These are phyloP conservation scores for Climacteris rufus DNA, from an alignment of 2,113 vertebrate genomes.

Conservation along the genomic window DNA sequence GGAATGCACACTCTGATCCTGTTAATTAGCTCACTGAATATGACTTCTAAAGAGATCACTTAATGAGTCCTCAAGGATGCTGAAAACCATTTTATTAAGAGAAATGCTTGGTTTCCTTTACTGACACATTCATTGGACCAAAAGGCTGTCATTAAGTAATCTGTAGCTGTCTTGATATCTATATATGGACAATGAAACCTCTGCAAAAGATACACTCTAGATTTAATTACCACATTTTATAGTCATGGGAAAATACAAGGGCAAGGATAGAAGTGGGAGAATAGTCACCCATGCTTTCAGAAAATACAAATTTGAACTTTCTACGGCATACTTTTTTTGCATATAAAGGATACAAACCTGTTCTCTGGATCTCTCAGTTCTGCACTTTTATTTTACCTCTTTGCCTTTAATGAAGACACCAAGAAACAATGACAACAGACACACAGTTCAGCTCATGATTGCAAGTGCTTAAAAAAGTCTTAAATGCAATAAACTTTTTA, in stretches of 20 bases:
- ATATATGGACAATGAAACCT: neutral
- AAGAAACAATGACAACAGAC: neutral
- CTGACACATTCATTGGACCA: neutral
- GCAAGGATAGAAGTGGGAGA: neutral
- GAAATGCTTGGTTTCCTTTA: neutral
- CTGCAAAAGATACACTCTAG: neutral
- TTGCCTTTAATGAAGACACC: neutral
- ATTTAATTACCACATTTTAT: neutral
- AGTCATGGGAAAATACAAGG: neutral
- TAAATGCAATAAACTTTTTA: neutral
- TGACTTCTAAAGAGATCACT: conserved; percentile 1
- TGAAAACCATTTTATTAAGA: conserved; percentile 13
- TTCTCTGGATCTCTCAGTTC: neutral
- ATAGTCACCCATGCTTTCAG: neutral
- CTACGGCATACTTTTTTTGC: neutral
- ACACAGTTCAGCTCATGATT: neutral
- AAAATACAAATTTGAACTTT: neutral
- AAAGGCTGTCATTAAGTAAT: neutral
- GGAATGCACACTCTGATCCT: conserved; percentile 21
- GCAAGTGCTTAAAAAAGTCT: neutral
- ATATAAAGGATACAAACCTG: neutral
- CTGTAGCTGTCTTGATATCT: neutral
- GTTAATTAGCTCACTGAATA: conserved; percentile 16
- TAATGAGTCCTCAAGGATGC: conserved; percentile 8
- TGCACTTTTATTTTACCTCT: neutral